Evolutionary conservation across 2,113 vertebrate genomes (phyloP).

Genomic region (Aptenodytes forsteri): DNA sequence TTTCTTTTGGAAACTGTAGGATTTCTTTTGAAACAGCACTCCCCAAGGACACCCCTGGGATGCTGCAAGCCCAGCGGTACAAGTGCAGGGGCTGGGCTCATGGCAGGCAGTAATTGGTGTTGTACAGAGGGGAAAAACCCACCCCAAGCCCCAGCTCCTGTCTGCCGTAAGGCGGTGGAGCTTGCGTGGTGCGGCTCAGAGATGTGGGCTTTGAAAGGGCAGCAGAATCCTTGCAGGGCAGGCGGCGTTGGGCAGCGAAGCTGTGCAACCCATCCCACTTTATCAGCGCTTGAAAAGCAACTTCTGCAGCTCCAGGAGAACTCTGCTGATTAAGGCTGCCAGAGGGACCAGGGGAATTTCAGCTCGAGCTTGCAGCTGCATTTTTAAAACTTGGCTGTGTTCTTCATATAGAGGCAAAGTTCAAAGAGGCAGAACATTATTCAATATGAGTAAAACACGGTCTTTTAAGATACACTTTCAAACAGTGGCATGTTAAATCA

Average conservation of each 20-base stretch:
- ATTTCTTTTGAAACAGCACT: not conserved
- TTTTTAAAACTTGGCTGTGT: slow-evolving; percentile 39
- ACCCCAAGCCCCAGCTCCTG: not conserved
- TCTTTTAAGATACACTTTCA: slow-evolving; percentile 64
- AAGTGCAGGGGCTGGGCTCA: not conserved
- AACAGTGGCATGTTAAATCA: not conserved
- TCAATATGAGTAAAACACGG: slow-evolving; percentile 61
- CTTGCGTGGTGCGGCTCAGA: not conserved
- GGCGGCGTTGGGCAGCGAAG: not conserved
- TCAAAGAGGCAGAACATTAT: slow-evolving; percentile 65
- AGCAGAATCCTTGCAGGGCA: not conserved
- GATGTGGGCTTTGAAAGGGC: not conserved
- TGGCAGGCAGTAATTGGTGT: not conserved
- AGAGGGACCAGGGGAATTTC: slow-evolving; percentile 43
- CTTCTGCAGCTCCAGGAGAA: not conserved
- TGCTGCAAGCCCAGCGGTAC: not conserved
- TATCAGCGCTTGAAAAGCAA: not conserved
- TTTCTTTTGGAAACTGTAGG: not conserved
- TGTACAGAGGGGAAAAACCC: not conserved
- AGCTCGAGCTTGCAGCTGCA: slow-evolving; percentile 22
- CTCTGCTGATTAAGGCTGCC: slow-evolving; percentile 56
- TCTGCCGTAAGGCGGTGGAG: not conserved
- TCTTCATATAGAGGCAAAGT: slow-evolving; percentile 47
- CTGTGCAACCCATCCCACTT: not conserved
- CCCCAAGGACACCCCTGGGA: not conserved